phyloP scores from a whole-genome alignment of 1,140 invertebrate species.

The Pseudomyrmex gracilis region DNA sequence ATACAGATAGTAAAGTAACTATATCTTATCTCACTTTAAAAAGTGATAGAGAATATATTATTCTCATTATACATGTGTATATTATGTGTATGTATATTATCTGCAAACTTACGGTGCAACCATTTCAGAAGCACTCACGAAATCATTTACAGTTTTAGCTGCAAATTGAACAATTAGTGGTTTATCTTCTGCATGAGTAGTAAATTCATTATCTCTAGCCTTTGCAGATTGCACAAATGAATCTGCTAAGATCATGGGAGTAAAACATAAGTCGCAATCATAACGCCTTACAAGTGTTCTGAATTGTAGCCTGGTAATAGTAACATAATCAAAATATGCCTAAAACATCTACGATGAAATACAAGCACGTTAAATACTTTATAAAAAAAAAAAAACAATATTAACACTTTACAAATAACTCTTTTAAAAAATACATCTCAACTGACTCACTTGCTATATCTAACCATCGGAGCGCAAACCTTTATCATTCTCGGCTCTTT shows the following conservation, averaged over 20 bases:
- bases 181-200: slow-evolving; percentile 91
- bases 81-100: slow-evolving; percentile 1
- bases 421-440: slow-evolving; percentile 14
- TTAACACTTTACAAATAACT: slow-evolving; percentile 11
- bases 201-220: slow-evolving; percentile 95
- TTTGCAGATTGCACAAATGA: slow-evolving; percentile 95
- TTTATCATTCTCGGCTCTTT: slow-evolving; percentile 88
- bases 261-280: slow-evolving; percentile 95
- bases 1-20: slow-evolving; percentile 2
- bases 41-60: not conserved
- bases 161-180: slow-evolving; percentile 98
- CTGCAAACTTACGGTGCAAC: slow-evolving; percentile 90
- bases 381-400: slow-evolving; percentile 54
- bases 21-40: slow-evolving; percentile 36
- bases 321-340: no score
- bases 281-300: slow-evolving; percentile 93
- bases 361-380: no score
- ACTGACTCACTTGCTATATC: slow-evolving; percentile 95
- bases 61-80: not conserved
- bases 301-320: slow-evolving; percentile 91
- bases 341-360: no score
- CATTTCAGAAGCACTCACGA: slow-evolving; percentile 93
- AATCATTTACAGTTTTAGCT: slow-evolving; percentile 93
- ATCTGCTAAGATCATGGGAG: slow-evolving; percentile 98
- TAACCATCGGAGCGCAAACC: slow-evolving; percentile 97